These are phyloP conservation scores for Ophion obscuratus DNA, from an alignment of 2,888 invertebrate species.

Conservation along the genomic window DNA sequence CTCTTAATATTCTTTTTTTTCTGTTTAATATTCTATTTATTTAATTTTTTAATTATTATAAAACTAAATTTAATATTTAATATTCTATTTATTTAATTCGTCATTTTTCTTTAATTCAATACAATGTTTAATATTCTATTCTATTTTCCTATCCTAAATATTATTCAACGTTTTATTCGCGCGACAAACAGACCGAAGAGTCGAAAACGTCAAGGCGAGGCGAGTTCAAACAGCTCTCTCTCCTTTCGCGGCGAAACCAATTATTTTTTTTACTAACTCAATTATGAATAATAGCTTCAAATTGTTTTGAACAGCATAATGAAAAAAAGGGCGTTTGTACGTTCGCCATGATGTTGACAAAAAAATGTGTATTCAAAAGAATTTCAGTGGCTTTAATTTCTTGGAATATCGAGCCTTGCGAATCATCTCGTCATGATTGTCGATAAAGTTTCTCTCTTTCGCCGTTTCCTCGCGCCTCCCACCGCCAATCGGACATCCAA, in stretches of 20 bases:
- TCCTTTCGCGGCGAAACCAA: neutral
- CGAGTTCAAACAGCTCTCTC: constrained; percentile 14
- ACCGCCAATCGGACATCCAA: constrained; percentile 23
- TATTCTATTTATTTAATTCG: no score
- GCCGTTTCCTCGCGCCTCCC: neutral
- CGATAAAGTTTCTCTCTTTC: neutral
- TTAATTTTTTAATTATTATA: no score
- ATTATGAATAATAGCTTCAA: neutral
- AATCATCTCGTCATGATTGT: no score
- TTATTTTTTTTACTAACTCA: neutral
- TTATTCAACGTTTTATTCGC: neutral
- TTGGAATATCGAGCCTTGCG: no score
- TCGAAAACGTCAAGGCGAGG: constrained; percentile 20
- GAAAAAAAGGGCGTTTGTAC: neutral
- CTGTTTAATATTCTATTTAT: no score
- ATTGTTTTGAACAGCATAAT: neutral
- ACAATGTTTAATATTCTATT: no score
- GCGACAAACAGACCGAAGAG: neutral
- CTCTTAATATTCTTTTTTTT: no score
- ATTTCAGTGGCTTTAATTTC: neutral
- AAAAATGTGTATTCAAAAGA: neutral
- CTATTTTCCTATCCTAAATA: no score
- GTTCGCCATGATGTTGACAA: neutral
- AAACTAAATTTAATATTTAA: no score
- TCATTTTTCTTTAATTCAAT: no score